These are phyloP conservation scores for Spodoptera picta DNA, from an alignment of 2,888 invertebrate species.

Conservation along the genomic window DNA sequence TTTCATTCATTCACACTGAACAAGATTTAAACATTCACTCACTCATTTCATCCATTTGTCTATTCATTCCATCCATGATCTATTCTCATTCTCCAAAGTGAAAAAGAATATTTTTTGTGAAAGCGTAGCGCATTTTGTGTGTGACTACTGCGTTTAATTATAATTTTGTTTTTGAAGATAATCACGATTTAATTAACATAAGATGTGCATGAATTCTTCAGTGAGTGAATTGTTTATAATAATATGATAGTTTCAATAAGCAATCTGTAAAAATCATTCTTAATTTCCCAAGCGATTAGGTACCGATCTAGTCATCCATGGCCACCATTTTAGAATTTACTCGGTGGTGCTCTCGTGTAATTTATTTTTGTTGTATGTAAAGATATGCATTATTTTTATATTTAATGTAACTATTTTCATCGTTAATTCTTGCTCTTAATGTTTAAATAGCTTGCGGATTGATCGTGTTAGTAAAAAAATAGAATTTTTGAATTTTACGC, in stretches of 20 bases:
- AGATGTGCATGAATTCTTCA: conserved; percentile 87
- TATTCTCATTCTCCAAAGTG: conserved; percentile 36
- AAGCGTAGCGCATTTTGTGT: conserved; percentile 79
- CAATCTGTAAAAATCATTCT: conserved; percentile 64
- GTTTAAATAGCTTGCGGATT: conserved; percentile 26
- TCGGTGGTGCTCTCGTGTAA: conserved; percentile 74
- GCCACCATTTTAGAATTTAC: conserved; percentile 88
- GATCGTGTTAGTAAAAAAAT: conserved; percentile 45
- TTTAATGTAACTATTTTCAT: conserved; percentile 39
- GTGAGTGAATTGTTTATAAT: conserved; percentile 77
- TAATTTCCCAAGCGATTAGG: conserved; percentile 77
- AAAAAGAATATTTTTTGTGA: conserved; percentile 80
- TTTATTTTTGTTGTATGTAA: conserved; percentile 68
- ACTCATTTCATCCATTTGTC: conserved; percentile 44
- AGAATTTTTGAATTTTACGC: conserved; percentile 58
- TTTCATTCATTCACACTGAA: too few relatives aligned
- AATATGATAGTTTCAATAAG: conserved; percentile 56
- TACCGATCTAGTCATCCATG: conserved; percentile 82
- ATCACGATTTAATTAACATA: conserved; percentile 68
- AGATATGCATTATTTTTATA: conserved; percentile 46
- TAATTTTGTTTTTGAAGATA: conserved; percentile 68
- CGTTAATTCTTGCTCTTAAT: conserved; percentile 46
- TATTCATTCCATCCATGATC: conserved; percentile 29
- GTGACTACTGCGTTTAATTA: conserved; percentile 80
- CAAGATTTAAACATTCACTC: conserved; percentile 15